Evolutionary conservation across 92 coral and sea anemone genomes (phyloP), one percentile per base, ranked within the genome.

Genomic region (Blastomussa wellsi): DNA sequence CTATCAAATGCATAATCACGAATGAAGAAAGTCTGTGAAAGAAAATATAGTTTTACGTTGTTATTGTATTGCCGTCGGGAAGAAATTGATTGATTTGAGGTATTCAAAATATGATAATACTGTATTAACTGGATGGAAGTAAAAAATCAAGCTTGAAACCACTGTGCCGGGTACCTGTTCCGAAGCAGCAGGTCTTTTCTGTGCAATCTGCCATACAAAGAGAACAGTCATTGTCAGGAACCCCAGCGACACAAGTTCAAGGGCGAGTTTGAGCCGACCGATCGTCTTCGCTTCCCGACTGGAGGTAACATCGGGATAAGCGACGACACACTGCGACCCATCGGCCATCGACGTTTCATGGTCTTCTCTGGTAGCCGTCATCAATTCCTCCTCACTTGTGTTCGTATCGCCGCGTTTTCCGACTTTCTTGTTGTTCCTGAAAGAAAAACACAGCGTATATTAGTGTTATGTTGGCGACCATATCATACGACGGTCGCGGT

Each of bases 151-250:
- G 29, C 16, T 13, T 6, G 12, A 48, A 33, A 51, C 52, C 14
- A 14, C 36, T 2, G 5, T 11, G 6, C 9, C 12, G 37, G 37
- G 4, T 20, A 74, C 87, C 80, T 86, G 59, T 7, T 16, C 53
- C 15, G 38, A 5, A 51, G 72, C 37, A 59, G 37, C 33, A 28
- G 75, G 35, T 62, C 82, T 60, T 69, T 81, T 90, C 62, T 76
- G 89, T 29, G 92, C 78, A 41, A 94, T 79, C 68, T 94, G 98
- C 98, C 98, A 94, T 0, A 94, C 86, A 65, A 94, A 94, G 26
- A 94, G 76, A 84, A 92, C 85, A 44, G 89, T 74, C 90, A 94
- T 78, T 24, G 84, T 70, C 5, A 94, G 75, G 51, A 91, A 76
- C 24, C 85, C 88, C 2, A 91, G 70, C 0, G 90, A 71, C 47